phyloP scores from a whole-genome alignment of 64 coral and sea anemone species.

The Montipora efflorescens region DNA sequence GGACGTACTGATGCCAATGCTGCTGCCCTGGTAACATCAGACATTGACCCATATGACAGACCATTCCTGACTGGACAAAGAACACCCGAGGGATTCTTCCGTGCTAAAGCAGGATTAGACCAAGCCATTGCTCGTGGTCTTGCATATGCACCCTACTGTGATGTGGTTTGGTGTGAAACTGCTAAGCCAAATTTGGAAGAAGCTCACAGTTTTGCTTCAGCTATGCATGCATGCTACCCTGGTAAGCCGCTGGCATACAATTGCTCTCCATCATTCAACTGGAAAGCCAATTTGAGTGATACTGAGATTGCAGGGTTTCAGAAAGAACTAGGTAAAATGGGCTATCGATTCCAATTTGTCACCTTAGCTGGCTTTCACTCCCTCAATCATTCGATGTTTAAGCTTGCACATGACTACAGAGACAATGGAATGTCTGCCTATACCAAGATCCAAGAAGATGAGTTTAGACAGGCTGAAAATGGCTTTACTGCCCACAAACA shows the following conservation, averaged over 20 bases:
- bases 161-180: slow-evolving; percentile 98
- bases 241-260: slow-evolving; percentile 97
- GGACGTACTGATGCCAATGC: slow-evolving; percentile 97
- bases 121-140: slow-evolving; percentile 95
- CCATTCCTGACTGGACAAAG: slow-evolving; percentile 96
- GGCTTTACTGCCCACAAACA: slow-evolving; percentile 99
- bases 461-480: slow-evolving; percentile 90
- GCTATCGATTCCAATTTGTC: slow-evolving; percentile 99
- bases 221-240: slow-evolving; percentile 94
- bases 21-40: slow-evolving; percentile 92
- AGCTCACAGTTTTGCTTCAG: slow-evolving; percentile 94
- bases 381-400: slow-evolving; percentile 98
- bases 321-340: slow-evolving; percentile 88
- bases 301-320: slow-evolving; percentile 94
- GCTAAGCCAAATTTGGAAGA: slow-evolving; percentile 96
- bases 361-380: slow-evolving; percentile 97
- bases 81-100: slow-evolving; percentile 97
- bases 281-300: slow-evolving; percentile 97
- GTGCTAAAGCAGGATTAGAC: slow-evolving; percentile 78
- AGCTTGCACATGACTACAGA: slow-evolving; percentile 94
- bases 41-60: slow-evolving; percentile 90
- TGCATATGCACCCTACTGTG: slow-evolving; percentile 98
- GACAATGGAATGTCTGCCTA: slow-evolving; percentile 95
- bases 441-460: slow-evolving; percentile 96
- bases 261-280: slow-evolving; percentile 99